Conservation (phyloP, 2,113 vertebrate genomes). For the Thamnaconus septentrionalis region DNA sequence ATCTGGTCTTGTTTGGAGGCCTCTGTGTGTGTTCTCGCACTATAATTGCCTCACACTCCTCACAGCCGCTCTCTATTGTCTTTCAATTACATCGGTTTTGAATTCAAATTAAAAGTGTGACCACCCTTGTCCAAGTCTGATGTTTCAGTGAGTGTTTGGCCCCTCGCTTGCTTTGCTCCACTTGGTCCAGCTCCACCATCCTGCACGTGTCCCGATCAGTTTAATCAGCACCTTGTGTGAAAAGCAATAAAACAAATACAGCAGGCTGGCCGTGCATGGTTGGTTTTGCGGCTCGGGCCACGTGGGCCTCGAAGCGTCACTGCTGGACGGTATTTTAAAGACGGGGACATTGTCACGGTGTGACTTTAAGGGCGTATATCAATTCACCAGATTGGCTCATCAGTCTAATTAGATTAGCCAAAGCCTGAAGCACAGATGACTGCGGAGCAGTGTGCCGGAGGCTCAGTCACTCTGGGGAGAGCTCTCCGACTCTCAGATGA, state of each 20-base stretch:
- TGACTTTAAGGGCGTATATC: slow-evolving; percentile 1
- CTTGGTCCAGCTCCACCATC: slow-evolving; percentile 16
- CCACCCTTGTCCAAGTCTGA: slow-evolving; percentile 2
- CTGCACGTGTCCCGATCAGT: background rate
- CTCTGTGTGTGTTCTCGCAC: no score
- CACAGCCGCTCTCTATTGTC: background rate
- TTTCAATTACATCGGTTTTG: slow-evolving; percentile 11
- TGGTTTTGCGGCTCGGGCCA: no score
- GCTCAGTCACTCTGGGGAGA: slow-evolving; percentile 21
- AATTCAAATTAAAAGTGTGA: background rate
- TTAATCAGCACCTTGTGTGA: background rate
- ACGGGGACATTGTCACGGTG: slow-evolving; percentile 6
- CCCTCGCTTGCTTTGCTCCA: background rate
- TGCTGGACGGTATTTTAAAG: background rate
- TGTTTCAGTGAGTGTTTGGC: slow-evolving; percentile 24
- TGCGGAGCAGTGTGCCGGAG: slow-evolving; percentile 9
- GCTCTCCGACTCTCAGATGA: slow-evolving; percentile 14
- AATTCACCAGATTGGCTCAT: slow-evolving; percentile 51
- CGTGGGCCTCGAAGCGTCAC: no score
- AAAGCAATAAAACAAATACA: background rate
- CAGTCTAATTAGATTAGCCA: slow-evolving; percentile 59
- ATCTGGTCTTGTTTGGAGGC: no score
- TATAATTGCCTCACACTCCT: background rate
- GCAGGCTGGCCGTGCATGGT: no score
- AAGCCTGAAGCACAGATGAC: slow-evolving; percentile 36